Conservation (phyloP, 2,113 vertebrate species). For the Bos taurus region DNA sequence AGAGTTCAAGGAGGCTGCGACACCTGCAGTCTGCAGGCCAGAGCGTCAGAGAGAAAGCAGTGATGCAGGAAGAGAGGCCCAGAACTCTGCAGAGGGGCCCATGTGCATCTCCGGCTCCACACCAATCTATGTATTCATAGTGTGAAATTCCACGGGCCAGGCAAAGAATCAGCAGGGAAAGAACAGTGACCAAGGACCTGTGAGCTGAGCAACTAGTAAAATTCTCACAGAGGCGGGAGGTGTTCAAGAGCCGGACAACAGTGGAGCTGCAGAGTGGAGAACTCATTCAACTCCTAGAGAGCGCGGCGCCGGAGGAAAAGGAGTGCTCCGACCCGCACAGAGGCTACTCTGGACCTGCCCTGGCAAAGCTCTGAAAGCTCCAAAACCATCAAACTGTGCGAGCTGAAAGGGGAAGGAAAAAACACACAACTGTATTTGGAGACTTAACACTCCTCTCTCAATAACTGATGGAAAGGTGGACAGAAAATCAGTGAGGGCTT, state of each 20-base stretch:
- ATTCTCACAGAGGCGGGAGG: not conserved
- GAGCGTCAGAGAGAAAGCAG: not conserved
- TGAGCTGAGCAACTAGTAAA: not conserved
- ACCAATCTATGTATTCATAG: not conserved
- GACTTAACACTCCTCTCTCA: not conserved
- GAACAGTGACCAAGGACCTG: not conserved
- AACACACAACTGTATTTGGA: not conserved
- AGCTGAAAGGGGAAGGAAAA: not conserved
- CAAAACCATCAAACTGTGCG: not conserved
- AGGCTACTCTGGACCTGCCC: not conserved
- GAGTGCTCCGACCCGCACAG: no score
- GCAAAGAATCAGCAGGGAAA: not conserved
- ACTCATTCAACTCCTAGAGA: not conserved
- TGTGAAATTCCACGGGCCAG: not conserved
- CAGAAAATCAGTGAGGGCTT: not conserved
- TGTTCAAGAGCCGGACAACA: not conserved
- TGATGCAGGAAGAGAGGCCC: not conserved
- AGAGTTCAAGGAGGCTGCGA: not conserved
- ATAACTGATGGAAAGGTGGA: not conserved
- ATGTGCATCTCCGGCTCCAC: not conserved
- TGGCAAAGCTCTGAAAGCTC: not conserved
- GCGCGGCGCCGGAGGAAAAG: not conserved
- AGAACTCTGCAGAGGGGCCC: not conserved
- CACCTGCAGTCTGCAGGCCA: not conserved
- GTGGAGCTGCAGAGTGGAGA: no score